Base-by-base conservation (phyloP, 2,113 vertebrate genomes). In the Todiramphus chloris region DNA sequence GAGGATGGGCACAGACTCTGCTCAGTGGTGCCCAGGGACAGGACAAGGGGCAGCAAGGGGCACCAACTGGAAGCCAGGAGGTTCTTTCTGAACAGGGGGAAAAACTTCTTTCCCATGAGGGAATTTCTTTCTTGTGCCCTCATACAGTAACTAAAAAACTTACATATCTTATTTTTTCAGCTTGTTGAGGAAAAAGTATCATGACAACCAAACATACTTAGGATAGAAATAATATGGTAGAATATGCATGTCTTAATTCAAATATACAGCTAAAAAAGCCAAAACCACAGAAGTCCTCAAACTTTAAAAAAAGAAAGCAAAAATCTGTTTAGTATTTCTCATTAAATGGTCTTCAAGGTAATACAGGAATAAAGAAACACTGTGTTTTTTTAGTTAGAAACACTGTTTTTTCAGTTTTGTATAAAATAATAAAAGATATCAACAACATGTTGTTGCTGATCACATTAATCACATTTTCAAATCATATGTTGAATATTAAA, bases 271-370 rank as follows among this genome's bases (percentile, higher is more conserved):
- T 41, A 66, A 83, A 78, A 83, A 58, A 53, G 10, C 11, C 3
- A 37, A 59, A 86, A 14, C 5, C 2, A 19, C 8, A 80, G 9
- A 76, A 46, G 11, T 62, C 27, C 17, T 60, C 5, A 79, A 44
- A 86, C 60, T 50, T 46, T 56, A 89, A 60, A 11, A 4, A n/a
- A 68, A 79, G 18, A 17, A 16, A 83, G 4, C 4, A 64, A 85
- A 30, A 6, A 63, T 23, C 2, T 1, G 16, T 56, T 62, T 59
- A 27, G 5, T 39, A 37, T 70, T 81, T 63, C 16, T 46, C 16
- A 28, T 4, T 69, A 39, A 59, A 11, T 1, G 27, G 2, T 6
- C 9, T 19, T 63, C 5, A 1, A 13, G 13, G 9, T 33, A 68
- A 72, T 9, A 51, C 2, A 80, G 48, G 3, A 77, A 56, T 20